Evolutionary conservation across 2,797 vertebrate species (phyloP).

Genomic region (Gymnothorax javanicus): DNA sequence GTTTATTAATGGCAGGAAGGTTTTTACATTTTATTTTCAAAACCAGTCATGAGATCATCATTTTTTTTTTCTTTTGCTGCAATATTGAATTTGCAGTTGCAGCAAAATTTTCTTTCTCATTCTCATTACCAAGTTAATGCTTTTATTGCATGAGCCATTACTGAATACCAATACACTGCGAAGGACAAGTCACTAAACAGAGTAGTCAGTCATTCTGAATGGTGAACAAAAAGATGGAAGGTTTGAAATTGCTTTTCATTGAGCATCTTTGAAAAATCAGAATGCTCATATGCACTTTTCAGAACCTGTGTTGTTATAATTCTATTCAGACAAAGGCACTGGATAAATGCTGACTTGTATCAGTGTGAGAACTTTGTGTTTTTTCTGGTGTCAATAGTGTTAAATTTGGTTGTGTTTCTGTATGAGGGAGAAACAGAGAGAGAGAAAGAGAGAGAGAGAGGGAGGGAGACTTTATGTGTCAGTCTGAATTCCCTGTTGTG

Average conservation of each 20-base stretch:
- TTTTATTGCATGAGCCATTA: not conserved
- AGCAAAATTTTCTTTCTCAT: not conserved
- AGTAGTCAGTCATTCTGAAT: constrained; percentile 4
- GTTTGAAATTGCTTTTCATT: constrained; percentile 34
- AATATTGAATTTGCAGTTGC: not conserved
- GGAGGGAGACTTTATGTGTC: not conserved
- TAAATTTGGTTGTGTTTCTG: too few species aligned
- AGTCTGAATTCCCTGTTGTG: constrained; percentile 7
- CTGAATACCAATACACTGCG: not conserved
- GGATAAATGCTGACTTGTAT: not conserved
- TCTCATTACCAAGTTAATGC: not conserved
- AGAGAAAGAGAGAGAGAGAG: not conserved
- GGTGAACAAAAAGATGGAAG: not conserved
- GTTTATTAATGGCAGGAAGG: not conserved
- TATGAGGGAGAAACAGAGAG: not conserved
- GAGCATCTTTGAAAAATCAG: constrained; percentile 41
- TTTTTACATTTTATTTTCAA: not conserved
- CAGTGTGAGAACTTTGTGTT: not conserved
- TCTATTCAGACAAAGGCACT: not conserved
- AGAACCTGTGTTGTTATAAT: not conserved
- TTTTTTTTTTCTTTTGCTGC: not conserved
- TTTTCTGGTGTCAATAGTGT: not conserved
- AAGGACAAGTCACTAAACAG: constrained; percentile 1
- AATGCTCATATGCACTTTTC: constrained; percentile 6
- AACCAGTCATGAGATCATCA: not conserved